Conservation (phyloP, 2,113 vertebrate genomes). For the Phaethon lepturus region DNA sequence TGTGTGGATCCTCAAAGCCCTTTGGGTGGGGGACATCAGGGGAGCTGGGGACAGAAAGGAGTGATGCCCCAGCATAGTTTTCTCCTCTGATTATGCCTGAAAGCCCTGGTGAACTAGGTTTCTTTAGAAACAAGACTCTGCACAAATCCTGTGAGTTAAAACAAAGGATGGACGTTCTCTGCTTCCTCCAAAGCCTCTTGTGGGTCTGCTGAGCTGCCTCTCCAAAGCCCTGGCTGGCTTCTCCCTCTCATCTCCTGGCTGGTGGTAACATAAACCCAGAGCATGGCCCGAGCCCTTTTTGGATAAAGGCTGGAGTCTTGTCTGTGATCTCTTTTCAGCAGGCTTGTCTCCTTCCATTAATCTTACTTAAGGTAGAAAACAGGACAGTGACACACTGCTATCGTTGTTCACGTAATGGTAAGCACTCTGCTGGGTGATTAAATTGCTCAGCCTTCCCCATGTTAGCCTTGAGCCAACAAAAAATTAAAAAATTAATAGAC, state of each 20-base stretch:
- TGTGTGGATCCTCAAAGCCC: background rate
- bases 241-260: background rate
- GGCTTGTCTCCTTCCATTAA: background rate
- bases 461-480: background rate
- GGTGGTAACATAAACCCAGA: background rate
- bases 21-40: background rate
- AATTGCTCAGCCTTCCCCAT: background rate
- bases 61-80: background rate
- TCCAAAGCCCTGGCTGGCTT: background rate
- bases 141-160: background rate
- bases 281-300: fast-evolving
- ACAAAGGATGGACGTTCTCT: fast-evolving
- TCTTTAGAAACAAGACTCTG: background rate
- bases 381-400: background rate
- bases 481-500: background rate
- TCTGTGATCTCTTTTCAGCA: background rate
- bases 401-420: background rate
- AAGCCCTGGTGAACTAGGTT: background rate
- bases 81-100: background rate
- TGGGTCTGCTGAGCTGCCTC: background rate
- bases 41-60: background rate
- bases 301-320: background rate
- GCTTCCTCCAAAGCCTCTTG: background rate
- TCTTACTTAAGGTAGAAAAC: background rate
- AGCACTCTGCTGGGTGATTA: background rate